phyloP scores from a whole-genome alignment of 2,888 invertebrate genomes.

The Drosophila anomelani region DNA sequence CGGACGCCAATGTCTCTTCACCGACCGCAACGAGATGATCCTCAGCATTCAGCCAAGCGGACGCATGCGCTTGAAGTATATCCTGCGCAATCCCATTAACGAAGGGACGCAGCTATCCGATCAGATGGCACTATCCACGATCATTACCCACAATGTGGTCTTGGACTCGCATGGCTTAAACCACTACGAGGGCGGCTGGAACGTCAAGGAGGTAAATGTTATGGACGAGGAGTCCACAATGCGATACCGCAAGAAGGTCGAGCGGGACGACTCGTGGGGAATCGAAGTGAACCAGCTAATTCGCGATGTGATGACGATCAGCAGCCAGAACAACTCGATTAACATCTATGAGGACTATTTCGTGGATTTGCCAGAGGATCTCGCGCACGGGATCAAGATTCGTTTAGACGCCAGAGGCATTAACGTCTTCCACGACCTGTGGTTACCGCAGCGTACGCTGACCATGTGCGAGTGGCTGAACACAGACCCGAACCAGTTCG shows the following conservation, averaged over 20 bases:
- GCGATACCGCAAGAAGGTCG: slow-evolving; percentile 91
- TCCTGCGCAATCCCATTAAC: slow-evolving; percentile 87
- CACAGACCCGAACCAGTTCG: slow-evolving; percentile 83
- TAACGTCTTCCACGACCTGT: slow-evolving; percentile 88
- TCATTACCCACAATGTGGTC: slow-evolving; percentile 81
- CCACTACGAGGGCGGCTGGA: slow-evolving; percentile 93
- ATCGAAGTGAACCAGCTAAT: slow-evolving; percentile 85
- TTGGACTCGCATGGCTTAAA: slow-evolving; percentile 86
- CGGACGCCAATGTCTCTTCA: slow-evolving; percentile 90
- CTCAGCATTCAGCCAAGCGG: slow-evolving; percentile 88
- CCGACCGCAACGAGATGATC: slow-evolving; percentile 88
- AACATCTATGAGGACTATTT: slow-evolving; percentile 93
- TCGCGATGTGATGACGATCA: slow-evolving; percentile 49
- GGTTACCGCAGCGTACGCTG: slow-evolving; percentile 84
- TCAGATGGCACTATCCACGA: slow-evolving; percentile 73
- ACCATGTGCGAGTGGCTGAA: slow-evolving; percentile 89
- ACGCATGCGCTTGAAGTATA: slow-evolving; percentile 85
- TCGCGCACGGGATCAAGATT: slow-evolving; percentile 85
- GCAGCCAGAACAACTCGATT: slow-evolving; percentile 90
- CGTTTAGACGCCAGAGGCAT: slow-evolving; percentile 87
- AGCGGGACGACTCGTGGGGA: slow-evolving; percentile 91
- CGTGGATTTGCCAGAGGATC: slow-evolving; percentile 85
- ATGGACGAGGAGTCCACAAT: slow-evolving; percentile 89
- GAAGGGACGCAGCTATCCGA: slow-evolving; percentile 87
- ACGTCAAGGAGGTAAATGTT: slow-evolving; percentile 89